Base-by-base conservation (phyloP, 2,888 invertebrate genomes). In the Lymantria monacha region DNA sequence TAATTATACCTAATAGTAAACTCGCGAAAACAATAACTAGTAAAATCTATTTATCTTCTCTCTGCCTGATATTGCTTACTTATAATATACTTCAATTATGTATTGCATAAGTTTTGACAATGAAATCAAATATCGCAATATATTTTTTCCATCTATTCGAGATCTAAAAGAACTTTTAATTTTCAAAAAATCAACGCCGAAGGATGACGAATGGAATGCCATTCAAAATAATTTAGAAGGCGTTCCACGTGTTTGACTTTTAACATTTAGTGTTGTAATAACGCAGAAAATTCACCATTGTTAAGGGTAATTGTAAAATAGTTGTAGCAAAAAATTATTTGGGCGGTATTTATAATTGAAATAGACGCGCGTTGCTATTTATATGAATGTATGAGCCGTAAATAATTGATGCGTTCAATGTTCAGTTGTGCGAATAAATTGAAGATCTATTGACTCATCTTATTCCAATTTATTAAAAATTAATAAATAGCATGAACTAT, bases 201-300 rank as follows among this genome's bases (percentile, higher is more conserved):
- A 76, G 74, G 81, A 82, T 81, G 76, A 81, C 87, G 84, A 84
- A 87, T 80, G 69, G 63, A 74, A 62, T 69, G 58, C 62, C 71
- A 73, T 76, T 76, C 76, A 76, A 64, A 12, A 72, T 76, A 80
- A 81, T 78, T 82, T 82, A 57, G 85, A 83, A 86, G 81, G 85
- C 87, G 86, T 83, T 82, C 72, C 81, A 76, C 76, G 74, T 78
- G 78, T 83, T 87, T 85, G 83, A 87, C 84, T 85, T 82, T 22
- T 69, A 71, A 75, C 73, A 76, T 76, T 73, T 58, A 62, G 49
- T 67, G 65, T 82, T 83, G 83, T 85, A 85, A 83, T 81, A 76
- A 74, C 59, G 81, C 81, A 75, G 76, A 85, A 85, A 87, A 82
- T 78, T 69, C 58, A 58, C 77, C 65, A 71, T 80, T 78, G 65